phyloP scores from a whole-genome alignment of 2,113 vertebrate species.

The Sitta europaea region DNA sequence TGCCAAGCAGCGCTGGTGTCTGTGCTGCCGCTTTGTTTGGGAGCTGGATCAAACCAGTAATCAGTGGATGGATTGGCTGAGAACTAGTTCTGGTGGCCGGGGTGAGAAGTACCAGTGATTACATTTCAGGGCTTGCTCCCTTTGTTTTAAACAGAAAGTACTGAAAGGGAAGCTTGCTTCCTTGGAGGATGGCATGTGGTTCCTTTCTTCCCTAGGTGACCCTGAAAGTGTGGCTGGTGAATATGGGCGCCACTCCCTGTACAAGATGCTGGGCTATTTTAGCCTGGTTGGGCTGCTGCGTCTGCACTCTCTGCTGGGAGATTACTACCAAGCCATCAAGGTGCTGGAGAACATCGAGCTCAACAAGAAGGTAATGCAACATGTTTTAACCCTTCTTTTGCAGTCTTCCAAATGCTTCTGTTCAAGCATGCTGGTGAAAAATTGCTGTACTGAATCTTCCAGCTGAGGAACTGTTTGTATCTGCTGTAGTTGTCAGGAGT shows the following conservation, averaged over 20 bases:
- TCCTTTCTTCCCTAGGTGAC: constrained; percentile 77
- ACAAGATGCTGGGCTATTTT: constrained; percentile 99
- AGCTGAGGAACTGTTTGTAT: not conserved
- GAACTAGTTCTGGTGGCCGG: not conserved
- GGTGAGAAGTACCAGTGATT: not conserved
- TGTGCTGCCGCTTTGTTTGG: not conserved
- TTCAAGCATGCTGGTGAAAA: not conserved
- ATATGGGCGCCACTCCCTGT: constrained; percentile 94
- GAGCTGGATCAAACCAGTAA: not conserved
- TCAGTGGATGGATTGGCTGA: not conserved
- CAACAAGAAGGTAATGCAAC: constrained; percentile 90
- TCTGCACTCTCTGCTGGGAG: constrained; percentile 92
- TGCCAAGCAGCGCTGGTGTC: not conserved
- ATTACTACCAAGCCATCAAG: constrained; percentile 99
- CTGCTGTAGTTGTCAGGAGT: not conserved
- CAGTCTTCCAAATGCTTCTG: not conserved
- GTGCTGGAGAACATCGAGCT: constrained; percentile 98
- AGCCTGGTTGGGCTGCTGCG: constrained; percentile 94
- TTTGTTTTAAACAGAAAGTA: not conserved
- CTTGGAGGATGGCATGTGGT: not conserved
- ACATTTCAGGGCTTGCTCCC: not conserved
- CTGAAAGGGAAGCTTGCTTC: not conserved
- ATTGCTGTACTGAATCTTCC: not conserved
- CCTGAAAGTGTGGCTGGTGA: constrained; percentile 99
- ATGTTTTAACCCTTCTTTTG: not conserved